Evolutionary conservation across 2,113 vertebrate genomes (phyloP).

Genomic region (Amblyornis subalaris): DNA sequence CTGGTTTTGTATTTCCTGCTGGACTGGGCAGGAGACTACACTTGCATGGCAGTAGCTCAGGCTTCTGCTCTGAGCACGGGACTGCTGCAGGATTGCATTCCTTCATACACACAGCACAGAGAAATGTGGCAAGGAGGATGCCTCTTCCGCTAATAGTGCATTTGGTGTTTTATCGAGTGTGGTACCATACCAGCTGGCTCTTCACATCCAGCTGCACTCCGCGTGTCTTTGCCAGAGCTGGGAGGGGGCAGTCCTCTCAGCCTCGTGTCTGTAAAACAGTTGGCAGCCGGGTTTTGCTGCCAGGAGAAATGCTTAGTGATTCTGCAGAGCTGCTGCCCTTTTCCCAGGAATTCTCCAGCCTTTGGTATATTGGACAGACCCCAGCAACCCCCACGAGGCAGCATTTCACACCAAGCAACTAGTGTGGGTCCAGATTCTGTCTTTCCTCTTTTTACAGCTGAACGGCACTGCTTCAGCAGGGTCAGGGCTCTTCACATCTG

Average conservation of each 20-base stretch:
- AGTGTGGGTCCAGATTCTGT: not conserved
- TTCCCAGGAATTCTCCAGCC: not conserved
- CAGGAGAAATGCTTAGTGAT: not conserved
- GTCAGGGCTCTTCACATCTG: not conserved
- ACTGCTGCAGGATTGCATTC: not conserved
- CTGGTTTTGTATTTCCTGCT: not conserved
- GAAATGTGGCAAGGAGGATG: not conserved
- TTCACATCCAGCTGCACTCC: not conserved
- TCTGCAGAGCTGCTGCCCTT: not conserved
- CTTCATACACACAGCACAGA: not conserved
- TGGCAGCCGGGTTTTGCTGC: not conserved
- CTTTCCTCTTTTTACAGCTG: not conserved
- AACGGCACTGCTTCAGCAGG: not conserved
- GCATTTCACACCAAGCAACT: not conserved
- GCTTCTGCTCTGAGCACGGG: not conserved
- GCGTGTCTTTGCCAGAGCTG: not conserved
- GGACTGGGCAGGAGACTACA: rapidly evolving
- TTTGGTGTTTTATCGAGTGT: not conserved
- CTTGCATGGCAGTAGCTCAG: not conserved
- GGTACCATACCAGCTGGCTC: not conserved
- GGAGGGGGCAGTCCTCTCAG: not conserved
- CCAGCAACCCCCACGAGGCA: not conserved
- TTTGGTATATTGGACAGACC: not conserved
- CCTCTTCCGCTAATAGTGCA: not conserved
- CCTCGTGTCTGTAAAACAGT: not conserved